Base-by-base conservation (phyloP, 2,888 invertebrate genomes). In the Argyresthia goedartella region DNA sequence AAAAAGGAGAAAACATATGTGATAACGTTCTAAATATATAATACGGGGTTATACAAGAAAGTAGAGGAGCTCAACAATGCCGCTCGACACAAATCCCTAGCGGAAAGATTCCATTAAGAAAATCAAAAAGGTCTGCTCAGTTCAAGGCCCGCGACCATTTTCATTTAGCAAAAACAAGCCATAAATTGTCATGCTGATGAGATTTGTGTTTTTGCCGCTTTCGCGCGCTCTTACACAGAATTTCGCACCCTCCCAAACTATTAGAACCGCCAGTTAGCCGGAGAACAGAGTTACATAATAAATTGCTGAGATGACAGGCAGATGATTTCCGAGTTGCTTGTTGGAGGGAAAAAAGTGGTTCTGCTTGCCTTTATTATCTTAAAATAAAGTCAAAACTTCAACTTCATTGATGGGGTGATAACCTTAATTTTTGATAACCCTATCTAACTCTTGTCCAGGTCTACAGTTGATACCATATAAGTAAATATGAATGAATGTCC, bases 121-220 rank as follows among this genome's bases (percentile, higher is more conserved):
- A 86, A 86, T 85, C 82, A 85, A 86, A 86, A 84, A 86, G 85
- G 81, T 82, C 77, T 78, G 72, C 73, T 75, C 73, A 73, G 74
- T 81, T 81, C 82, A 76, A 73, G 76, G 76, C 69, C 67, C 71
- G 72, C 76, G 80, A 86, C 82, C 84, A 84, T 85, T 85, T 85
- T 86, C 85, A 86, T 85, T 86, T 85, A 86, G 85, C 84, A 86
- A 86, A 86, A 86, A 85, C 86, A 86, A 81, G 75, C 86, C 84
- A 86, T 86, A 86, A 86, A 86, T 86, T 86, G 86, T 85, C 86
- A 86, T 85, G 85, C 82, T 84, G 85, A 86, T 84, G 80, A 86
- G 81, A 84, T 86, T 84, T 84, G 76, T 81, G 84, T 82, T 85
- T 85, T 84, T 81, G 82, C 78, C 74, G 71, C 67, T 73, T 84